These are phyloP conservation scores for Sarcophaga subvicina DNA, from an alignment of 2,888 invertebrate species.

Conservation along the genomic window DNA sequence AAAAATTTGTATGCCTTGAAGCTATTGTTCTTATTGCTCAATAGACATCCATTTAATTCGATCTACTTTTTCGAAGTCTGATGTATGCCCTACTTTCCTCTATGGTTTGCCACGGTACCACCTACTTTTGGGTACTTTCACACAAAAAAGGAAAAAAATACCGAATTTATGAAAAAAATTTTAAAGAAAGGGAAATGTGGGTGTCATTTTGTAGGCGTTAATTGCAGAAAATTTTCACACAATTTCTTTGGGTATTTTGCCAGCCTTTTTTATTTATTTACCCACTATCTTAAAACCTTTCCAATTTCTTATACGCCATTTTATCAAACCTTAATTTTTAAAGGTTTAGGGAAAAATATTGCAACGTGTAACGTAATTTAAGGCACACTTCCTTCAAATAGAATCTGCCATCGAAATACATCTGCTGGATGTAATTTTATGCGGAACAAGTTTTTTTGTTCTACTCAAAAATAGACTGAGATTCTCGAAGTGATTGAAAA, in stretches of 20 bases:
- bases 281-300: conserved; percentile 38
- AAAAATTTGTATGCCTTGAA: not conserved
- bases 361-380: conserved; percentile 21
- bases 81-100: conserved; percentile 31
- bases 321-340: conserved; percentile 44
- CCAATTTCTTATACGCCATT: conserved; percentile 25
- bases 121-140: conserved; percentile 69
- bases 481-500: no score
- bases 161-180: not conserved
- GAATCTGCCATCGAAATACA: not conserved
- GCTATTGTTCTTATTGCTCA: conserved; percentile 22
- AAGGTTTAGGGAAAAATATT: conserved; percentile 23
- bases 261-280: conserved; percentile 11
- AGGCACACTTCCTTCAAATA: conserved; percentile 52
- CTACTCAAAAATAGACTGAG: no score
- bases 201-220: conserved; percentile 72
- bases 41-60: conserved; percentile 1
- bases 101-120: conserved; percentile 73
- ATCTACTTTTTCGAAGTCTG: not conserved
- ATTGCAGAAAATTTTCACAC: conserved; percentile 71
- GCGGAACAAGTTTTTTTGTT: no score
- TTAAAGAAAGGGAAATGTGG: conserved; percentile 47
- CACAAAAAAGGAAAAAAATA: not conserved
- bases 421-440: not conserved
- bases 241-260: not conserved